Evolutionary conservation across 2,797 vertebrate species (phyloP).

Genomic region (Rhinichthys osculus): DNA sequence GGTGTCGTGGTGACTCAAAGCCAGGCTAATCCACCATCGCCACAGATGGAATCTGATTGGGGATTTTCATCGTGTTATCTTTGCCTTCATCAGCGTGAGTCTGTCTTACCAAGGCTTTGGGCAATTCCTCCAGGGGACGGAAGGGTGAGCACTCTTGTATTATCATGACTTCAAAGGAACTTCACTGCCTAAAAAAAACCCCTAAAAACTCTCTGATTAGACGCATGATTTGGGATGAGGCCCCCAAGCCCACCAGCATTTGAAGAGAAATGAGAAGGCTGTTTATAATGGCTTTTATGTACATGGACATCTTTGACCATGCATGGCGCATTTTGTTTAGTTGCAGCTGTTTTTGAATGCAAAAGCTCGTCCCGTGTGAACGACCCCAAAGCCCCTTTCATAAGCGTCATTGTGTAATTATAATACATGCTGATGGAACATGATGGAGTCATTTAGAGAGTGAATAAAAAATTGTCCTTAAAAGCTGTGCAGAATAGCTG

Average conservation of each 20-base stretch:
- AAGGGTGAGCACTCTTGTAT: constrained; percentile 37
- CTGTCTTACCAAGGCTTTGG: constrained; percentile 24
- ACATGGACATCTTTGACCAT: constrained; percentile 2
- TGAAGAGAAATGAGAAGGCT: constrained; percentile 26
- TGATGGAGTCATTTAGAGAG: constrained; percentile 37
- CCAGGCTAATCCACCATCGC: constrained; percentile 4
- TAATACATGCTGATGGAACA: constrained; percentile 28
- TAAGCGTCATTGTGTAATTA: constrained; percentile 35
- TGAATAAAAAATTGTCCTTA: constrained; percentile 20
- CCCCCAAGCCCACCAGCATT: constrained; percentile 37
- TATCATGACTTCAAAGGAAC: constrained; percentile 57
- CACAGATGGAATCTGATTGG: constrained; percentile 12
- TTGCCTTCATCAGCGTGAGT: background rate
- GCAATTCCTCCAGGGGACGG: constrained; percentile 20
- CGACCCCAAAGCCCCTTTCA: constrained; percentile 37
- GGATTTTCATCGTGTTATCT: constrained; percentile 30
- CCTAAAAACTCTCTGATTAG: constrained; percentile 36
- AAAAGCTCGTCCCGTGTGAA: background rate
- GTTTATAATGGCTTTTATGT: background rate
- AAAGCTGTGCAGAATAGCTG: constrained; percentile 31
- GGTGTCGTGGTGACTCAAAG: constrained; percentile 21
- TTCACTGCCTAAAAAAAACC: constrained; percentile 7
- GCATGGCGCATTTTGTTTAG: constrained; percentile 5
- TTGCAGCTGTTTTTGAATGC: constrained; percentile 1
- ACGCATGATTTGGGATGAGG: constrained; percentile 27